These are phyloP conservation scores for Chamaetylas fuelleborni DNA, from an alignment of 2,113 vertebrate genomes.

Conservation along the genomic window DNA sequence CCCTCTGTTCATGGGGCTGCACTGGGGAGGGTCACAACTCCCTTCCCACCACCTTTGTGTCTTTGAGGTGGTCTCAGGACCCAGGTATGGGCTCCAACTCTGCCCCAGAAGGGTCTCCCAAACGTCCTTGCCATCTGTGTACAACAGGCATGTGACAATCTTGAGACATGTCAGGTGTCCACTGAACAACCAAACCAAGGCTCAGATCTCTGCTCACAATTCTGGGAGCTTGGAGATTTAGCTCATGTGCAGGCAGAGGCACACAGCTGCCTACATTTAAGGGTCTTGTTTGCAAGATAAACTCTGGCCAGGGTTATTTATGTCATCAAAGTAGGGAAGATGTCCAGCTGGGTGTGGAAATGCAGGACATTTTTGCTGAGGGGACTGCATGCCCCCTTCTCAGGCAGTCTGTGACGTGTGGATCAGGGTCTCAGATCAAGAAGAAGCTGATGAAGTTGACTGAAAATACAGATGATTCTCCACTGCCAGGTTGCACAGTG, in stretches of 20 bases:
- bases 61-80: neutral
- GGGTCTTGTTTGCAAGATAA: neutral
- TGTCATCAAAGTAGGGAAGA: neutral
- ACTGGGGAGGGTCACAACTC: neutral
- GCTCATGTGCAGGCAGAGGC: neutral
- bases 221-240: neutral
- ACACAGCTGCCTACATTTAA: neutral
- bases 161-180: neutral
- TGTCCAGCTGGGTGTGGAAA: neutral
- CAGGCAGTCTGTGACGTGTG: neutral
- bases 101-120: neutral
- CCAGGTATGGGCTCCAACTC: neutral
- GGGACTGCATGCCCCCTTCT: neutral
- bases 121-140: neutral
- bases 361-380: neutral
- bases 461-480: neutral
- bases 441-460: neutral
- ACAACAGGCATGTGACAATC: neutral
- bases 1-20: neutral
- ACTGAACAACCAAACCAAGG: neutral
- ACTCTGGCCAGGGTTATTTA: neutral
- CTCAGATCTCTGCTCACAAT: neutral
- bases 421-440: neutral
- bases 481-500: neutral
- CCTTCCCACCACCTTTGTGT: neutral